Evolutionary conservation across 2,113 vertebrate species (phyloP).

Genomic region (Paradoxurus hermaphroditus): DNA sequence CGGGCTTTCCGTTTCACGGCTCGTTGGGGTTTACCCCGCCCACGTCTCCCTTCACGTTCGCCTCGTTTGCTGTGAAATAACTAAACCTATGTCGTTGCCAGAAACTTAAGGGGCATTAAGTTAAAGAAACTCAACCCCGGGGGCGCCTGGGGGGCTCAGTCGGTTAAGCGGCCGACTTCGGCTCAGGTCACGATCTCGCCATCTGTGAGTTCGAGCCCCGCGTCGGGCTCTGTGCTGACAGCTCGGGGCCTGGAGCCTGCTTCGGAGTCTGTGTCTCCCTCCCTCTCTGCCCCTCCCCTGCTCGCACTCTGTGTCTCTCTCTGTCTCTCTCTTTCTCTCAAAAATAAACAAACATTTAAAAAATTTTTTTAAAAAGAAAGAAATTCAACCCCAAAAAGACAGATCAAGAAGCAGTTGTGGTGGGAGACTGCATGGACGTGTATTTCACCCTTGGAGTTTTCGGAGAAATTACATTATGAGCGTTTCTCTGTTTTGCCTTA

Average conservation of each 20-base stretch:
- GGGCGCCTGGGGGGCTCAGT: too few species aligned
- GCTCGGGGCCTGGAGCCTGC: too few species aligned
- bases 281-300: neutral
- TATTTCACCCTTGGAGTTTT: neutral
- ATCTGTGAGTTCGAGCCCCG: too few species aligned
- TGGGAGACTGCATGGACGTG: neutral
- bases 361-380: neutral
- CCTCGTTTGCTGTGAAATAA: neutral
- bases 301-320: too few species aligned
- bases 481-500: neutral
- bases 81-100: neutral
- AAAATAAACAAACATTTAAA: too few species aligned
- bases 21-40: neutral
- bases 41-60: neutral
- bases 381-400: neutral
- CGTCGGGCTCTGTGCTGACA: too few species aligned
- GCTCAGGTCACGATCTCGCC: too few species aligned
- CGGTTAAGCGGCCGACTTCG: too few species aligned
- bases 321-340: too few species aligned
- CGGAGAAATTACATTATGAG: neutral
- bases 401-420: neutral
- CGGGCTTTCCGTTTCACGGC: neutral
- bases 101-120: neutral
- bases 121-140: neutral
- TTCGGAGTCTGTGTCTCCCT: too few species aligned